These are phyloP conservation scores for Toxostoma redivivum DNA, from an alignment of 2,113 vertebrate species.

Conservation along the genomic window DNA sequence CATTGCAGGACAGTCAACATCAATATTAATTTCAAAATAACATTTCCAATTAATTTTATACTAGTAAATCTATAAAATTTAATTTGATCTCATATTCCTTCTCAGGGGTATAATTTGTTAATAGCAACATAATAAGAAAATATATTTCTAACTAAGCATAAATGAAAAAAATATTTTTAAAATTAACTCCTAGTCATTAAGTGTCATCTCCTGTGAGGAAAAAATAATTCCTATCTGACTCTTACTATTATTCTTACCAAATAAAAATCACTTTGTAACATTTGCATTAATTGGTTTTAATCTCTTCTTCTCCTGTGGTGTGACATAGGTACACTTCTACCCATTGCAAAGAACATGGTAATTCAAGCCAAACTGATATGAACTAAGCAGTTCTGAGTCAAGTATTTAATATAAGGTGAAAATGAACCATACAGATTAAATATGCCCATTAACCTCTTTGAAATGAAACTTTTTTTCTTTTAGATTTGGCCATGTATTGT, in stretches of 20 bases:
- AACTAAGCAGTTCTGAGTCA: background rate
- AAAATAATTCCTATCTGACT: background rate
- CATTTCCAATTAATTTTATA: background rate
- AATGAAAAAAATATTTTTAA: background rate
- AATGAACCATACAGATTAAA: background rate
- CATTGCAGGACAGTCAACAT: background rate
- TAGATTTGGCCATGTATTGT: background rate
- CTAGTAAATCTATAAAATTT: background rate
- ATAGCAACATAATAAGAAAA: background rate
- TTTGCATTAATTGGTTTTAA: background rate
- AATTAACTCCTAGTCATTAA: background rate
- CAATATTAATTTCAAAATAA: background rate
- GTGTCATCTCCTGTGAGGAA: background rate
- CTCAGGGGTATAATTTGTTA: background rate
- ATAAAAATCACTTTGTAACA: background rate
- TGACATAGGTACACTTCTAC: background rate
- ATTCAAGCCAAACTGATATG: background rate
- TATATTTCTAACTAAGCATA: background rate
- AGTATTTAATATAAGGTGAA: background rate
- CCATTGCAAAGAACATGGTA: background rate
- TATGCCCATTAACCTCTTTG: background rate
- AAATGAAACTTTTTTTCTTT: background rate
- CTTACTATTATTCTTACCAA: background rate
- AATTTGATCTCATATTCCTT: background rate
- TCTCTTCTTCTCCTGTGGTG: background rate